Evolutionary conservation across 1,140 invertebrate genomes (phyloP).

Genomic region (Triops longicaudatus): DNA sequence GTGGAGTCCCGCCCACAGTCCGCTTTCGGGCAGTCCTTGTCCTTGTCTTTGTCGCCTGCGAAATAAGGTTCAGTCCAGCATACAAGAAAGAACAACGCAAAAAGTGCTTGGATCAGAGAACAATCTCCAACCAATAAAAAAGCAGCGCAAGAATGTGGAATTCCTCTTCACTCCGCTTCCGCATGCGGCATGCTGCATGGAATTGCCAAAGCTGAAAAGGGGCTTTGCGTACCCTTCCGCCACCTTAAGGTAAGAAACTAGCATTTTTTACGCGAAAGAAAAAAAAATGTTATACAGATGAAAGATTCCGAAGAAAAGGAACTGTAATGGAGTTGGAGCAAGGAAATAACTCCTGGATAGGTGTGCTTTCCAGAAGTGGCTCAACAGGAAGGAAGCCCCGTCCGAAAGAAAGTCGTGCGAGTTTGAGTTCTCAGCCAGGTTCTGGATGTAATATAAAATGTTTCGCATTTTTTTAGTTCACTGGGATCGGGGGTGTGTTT

Average conservation of each 20-base stretch:
- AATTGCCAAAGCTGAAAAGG: not conserved
- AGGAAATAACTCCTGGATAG: not conserved
- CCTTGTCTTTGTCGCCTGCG: conserved; percentile 13
- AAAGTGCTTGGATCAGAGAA: not conserved
- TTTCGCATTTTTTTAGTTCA: not conserved
- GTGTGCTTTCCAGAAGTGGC: not conserved
- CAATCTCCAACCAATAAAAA: not conserved
- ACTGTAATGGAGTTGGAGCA: not conserved
- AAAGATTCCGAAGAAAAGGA: not conserved
- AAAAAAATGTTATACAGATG: not conserved
- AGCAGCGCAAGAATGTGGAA: not conserved
- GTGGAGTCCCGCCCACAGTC: not conserved
- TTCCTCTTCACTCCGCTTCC: not conserved
- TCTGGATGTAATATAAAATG: not conserved
- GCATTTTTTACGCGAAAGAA: not conserved
- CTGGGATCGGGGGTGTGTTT: not conserved
- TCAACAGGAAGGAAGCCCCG: not conserved
- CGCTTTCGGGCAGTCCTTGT: conserved; percentile 4
- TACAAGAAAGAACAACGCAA: not conserved
- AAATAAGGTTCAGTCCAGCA: conserved; percentile 10
- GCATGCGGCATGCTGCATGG: not conserved
- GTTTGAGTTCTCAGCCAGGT: not conserved
- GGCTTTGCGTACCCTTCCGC: not conserved
- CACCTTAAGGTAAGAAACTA: not conserved
- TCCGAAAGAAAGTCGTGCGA: not conserved